Conservation (phyloP, 37 sponge, comb jelly and placozoan genomes). For the Beroe ovata region DNA sequence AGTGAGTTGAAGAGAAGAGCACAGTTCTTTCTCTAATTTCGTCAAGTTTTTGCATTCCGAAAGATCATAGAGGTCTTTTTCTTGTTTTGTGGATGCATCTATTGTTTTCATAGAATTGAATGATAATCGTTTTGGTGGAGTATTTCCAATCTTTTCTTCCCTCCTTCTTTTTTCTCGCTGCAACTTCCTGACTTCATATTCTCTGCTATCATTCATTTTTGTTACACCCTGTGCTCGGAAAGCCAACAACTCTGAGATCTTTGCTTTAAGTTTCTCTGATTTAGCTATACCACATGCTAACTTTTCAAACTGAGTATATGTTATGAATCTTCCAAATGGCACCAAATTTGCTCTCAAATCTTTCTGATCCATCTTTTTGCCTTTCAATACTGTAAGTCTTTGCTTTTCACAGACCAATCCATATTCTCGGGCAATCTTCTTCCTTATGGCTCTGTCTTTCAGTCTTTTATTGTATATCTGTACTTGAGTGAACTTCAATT, state of each 20-base stretch:
- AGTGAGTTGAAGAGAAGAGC: constrained; percentile 3
- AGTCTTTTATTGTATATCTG: constrained; percentile 55
- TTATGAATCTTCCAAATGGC: constrained; percentile 39
- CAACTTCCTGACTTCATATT: constrained; percentile 25
- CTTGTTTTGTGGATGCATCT: background rate
- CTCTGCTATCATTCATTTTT: constrained; percentile 46
- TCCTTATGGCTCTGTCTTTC: constrained; percentile 16
- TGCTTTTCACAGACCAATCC: constrained; percentile 52
- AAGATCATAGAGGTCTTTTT: constrained; percentile 24
- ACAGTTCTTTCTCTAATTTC: constrained; percentile 29
- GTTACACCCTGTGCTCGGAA: constrained; percentile 13
- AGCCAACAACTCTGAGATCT: background rate
- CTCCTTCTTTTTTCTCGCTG: constrained; percentile 37
- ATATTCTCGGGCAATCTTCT: constrained; percentile 52
- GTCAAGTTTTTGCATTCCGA: constrained; percentile 14
- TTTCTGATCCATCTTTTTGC: constrained; percentile 58
- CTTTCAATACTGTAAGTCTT: background rate
- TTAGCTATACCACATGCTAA: constrained; percentile 5
- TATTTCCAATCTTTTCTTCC: constrained; percentile 62
- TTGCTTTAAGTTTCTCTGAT: constrained; percentile 11
- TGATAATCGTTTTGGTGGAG: constrained; percentile 34
- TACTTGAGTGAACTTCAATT: constrained; percentile 37
- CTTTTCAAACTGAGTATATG: constrained; percentile 54
- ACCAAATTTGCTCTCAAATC: constrained; percentile 3
- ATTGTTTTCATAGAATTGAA: constrained; percentile 30